Evolutionary conservation across 2,113 vertebrate genomes (phyloP).

Genomic region (Lasiurus cinereus): DNA sequence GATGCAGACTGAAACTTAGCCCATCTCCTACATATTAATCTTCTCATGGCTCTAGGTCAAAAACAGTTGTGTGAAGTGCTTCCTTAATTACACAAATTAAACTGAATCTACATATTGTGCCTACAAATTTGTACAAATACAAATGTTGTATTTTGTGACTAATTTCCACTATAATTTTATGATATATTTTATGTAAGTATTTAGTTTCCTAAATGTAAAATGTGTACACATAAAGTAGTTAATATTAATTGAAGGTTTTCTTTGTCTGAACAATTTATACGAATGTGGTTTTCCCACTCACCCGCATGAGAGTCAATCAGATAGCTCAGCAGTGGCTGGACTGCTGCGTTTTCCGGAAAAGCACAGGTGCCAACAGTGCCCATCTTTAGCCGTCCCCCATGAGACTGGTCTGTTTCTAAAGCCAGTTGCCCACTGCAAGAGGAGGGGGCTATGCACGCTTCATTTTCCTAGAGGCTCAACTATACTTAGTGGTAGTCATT

Average conservation of each 20-base stretch:
- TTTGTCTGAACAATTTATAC: neutral
- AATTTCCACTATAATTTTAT: constrained; percentile 35
- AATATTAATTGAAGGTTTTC: neutral
- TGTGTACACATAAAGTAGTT: neutral
- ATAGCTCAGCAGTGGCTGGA: neutral
- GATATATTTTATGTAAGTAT: neutral
- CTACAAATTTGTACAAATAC: neutral
- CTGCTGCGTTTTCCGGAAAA: neutral
- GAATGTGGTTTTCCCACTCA: constrained; percentile 21
- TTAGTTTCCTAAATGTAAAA: neutral
- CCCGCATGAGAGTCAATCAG: neutral
- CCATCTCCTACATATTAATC: neutral
- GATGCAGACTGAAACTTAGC: neutral
- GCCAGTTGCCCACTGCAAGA: neutral
- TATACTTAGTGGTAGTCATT: neutral
- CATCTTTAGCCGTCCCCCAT: neutral
- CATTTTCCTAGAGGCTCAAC: neutral
- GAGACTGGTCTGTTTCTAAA: neutral
- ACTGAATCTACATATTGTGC: neutral
- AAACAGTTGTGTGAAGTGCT: neutral
- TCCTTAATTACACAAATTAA: constrained; percentile 5
- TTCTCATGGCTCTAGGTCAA: neutral
- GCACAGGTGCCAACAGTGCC: neutral
- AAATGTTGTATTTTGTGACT: constrained; percentile 15
- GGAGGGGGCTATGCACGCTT: neutral